A percentile compares a stretch with the other conserved stretches of the same genome.
phyloP scores from a whole-genome alignment of 2,888 invertebrate species.

The Chymomyza fuscimana region DNA sequence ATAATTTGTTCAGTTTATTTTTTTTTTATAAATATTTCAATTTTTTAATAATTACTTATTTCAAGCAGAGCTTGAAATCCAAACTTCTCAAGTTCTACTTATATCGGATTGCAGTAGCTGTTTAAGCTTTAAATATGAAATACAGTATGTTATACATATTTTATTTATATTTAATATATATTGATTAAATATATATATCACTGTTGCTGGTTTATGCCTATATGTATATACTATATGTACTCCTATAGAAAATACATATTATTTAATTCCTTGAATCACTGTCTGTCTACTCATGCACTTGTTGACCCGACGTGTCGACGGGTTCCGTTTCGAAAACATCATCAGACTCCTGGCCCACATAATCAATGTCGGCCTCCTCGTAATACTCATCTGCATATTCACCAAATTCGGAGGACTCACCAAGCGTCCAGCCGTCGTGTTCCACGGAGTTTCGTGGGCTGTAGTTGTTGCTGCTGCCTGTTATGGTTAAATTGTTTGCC shows the following conservation, averaged over 20 bases:
- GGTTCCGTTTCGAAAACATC: slow-evolving; percentile 58
- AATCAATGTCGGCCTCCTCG: slow-evolving; percentile 30
- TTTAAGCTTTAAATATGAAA: neutral
- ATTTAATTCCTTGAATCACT: slow-evolving; percentile 2
- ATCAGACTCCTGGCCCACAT: slow-evolving; percentile 54
- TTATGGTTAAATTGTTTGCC: slow-evolving; percentile 65
- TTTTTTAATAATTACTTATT: neutral
- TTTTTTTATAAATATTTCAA: neutral
- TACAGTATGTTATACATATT: neutral
- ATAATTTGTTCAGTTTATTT: neutral
- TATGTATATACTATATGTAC: too few relatives aligned
- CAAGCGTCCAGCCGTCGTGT: slow-evolving; percentile 70
- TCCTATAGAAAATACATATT: neutral
- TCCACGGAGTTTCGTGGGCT: slow-evolving; percentile 70
- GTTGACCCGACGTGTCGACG: slow-evolving; percentile 31
- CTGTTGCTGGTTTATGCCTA: neutral
- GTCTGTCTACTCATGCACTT: neutral
- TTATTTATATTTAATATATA: neutral
- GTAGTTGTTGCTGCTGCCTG: slow-evolving; percentile 53
- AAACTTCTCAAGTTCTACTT: neutral
- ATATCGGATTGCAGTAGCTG: neutral
- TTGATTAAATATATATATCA: neutral
- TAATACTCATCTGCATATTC: slow-evolving; percentile 63
- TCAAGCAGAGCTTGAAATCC: neutral
- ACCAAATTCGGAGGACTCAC: slow-evolving; percentile 65